These are phyloP conservation scores for Sebastes jordani DNA, from an alignment of 2,797 vertebrate species.

Conservation along the genomic window DNA sequence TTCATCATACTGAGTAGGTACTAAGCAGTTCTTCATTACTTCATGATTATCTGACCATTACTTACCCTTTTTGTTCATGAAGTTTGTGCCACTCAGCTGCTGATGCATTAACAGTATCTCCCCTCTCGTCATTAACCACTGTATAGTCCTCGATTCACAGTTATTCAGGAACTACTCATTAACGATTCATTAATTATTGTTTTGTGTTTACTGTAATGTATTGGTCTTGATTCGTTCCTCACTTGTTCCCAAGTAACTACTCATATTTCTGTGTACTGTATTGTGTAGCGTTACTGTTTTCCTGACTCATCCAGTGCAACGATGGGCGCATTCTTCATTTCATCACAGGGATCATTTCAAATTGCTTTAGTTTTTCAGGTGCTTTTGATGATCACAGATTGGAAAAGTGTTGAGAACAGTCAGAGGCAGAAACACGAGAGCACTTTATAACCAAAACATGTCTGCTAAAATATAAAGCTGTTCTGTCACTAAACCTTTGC, in stretches of 20 bases:
- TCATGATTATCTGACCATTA: background rate
- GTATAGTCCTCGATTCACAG: background rate
- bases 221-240: background rate
- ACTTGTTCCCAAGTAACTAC: background rate
- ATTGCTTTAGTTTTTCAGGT: background rate
- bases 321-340: conserved; percentile 25
- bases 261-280: background rate
- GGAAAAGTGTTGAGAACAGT: background rate
- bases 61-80: background rate
- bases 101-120: background rate
- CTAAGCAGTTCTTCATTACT: background rate
- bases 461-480: background rate
- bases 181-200: background rate
- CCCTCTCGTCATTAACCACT: background rate
- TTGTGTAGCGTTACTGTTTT: background rate
- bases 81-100: background rate
- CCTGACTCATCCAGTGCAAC: conserved; percentile 15
- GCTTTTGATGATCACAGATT: background rate
- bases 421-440: background rate
- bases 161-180: background rate
- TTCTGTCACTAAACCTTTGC: background rate
- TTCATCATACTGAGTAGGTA: background rate
- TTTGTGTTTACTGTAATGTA: background rate
- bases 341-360: conserved; percentile 25
- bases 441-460: background rate